Evolutionary conservation across 2,888 invertebrate genomes (phyloP).

Genomic region (Drosophila ochracea): DNA sequence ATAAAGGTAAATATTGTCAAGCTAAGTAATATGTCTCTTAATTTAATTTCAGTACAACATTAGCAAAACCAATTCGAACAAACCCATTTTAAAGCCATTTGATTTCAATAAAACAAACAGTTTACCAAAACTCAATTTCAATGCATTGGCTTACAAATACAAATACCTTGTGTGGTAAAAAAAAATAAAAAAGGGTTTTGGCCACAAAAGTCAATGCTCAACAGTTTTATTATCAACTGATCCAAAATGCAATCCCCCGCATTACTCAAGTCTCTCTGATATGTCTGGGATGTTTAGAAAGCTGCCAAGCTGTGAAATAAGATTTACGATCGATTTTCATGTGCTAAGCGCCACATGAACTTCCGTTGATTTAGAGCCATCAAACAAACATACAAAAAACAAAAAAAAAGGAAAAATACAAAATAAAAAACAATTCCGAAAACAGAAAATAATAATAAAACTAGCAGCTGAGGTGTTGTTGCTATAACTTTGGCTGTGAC

Average conservation of each 20-base stretch:
- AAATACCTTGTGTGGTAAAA: slow-evolving; percentile 6
- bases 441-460: slow-evolving; percentile 17
- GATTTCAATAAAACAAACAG: not conserved
- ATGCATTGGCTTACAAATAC: too few relatives aligned
- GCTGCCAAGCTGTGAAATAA: slow-evolving; percentile 59
- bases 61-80: not conserved
- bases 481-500: not conserved
- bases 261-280: slow-evolving; percentile 20
- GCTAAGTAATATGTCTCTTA: not conserved
- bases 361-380: slow-evolving; percentile 67
- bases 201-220: slow-evolving; percentile 40
- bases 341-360: slow-evolving; percentile 77
- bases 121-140: not conserved
- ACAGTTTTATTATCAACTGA: slow-evolving; percentile 43
- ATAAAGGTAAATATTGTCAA: not conserved
- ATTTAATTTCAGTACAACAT: not conserved
- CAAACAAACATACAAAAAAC: slow-evolving; percentile 1
- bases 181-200: not conserved
- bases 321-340: slow-evolving; percentile 66
- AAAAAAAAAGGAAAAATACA: not conserved
- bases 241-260: slow-evolving; percentile 54
- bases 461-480: slow-evolving; percentile 44
- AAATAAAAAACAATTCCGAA: not conserved
- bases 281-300: slow-evolving; percentile 44
- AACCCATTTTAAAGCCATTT: slow-evolving; percentile 1